phyloP scores from a whole-genome alignment of 2,888 invertebrate genomes.

The Drosophila stalkeri region DNA sequence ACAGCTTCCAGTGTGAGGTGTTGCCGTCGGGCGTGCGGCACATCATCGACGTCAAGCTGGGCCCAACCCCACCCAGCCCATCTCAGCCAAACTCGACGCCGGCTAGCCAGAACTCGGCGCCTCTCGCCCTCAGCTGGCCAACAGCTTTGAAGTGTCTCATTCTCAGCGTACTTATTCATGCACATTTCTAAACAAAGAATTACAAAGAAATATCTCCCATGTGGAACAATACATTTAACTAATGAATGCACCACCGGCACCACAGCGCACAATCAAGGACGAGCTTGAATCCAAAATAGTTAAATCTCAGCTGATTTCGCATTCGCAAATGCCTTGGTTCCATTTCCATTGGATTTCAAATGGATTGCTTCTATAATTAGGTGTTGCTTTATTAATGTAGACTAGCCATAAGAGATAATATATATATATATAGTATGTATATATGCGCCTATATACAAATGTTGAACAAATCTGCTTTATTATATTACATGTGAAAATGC shows the following conservation, averaged over 20 bases:
- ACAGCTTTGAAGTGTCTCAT: conserved; percentile 16
- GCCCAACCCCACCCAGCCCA: conserved; percentile 28
- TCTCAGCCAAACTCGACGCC: conserved; percentile 15
- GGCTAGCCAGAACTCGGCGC: conserved; percentile 11
- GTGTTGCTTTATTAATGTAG: conserved; percentile 75
- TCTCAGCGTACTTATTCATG: conserved; percentile 26
- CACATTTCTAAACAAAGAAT: conserved; percentile 15
- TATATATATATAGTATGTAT: conserved; percentile 29
- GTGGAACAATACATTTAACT: conserved; percentile 26
- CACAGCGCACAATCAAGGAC: conserved; percentile 51
- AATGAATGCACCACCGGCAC: conserved; percentile 51
- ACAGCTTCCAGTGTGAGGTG: conserved; percentile 47
- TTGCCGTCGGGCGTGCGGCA: conserved; percentile 40
- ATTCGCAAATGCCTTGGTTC: conserved; percentile 33
- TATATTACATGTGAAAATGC: conserved; percentile 15
- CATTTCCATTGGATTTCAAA: not conserved
- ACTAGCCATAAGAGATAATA: conserved; percentile 43
- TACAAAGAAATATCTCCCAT: conserved; percentile 14
- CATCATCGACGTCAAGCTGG: conserved; percentile 44
- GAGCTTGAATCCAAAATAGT: conserved; percentile 53
- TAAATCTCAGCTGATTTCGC: conserved; percentile 22
- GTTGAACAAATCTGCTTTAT: conserved; percentile 16
- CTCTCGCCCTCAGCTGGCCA: conserved; percentile 20
- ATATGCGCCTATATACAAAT: conserved; percentile 31
- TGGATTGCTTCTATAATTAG: conserved; percentile 54